These are phyloP conservation scores for Pseudoatta argentina DNA, from an alignment of 1,140 invertebrate genomes.

Conservation along the genomic window DNA sequence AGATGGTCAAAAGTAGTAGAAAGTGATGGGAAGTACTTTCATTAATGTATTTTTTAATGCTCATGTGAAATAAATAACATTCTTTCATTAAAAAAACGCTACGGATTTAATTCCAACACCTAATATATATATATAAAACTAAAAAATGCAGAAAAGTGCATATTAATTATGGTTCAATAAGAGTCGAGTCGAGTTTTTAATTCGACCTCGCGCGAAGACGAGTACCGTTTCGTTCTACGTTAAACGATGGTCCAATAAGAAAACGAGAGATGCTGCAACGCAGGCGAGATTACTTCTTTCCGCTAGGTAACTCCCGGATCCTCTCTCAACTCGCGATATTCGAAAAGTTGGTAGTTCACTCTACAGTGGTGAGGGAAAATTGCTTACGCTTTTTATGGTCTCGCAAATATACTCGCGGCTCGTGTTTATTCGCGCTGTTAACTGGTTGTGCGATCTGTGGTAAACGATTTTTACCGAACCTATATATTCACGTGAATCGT, in stretches of 20 bases:
- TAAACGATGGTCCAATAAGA: constrained; percentile 67
- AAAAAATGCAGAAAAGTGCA: neutral
- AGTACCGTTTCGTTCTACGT: constrained; percentile 39
- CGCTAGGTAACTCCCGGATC: constrained; percentile 36
- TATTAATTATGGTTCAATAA: constrained; percentile 17
- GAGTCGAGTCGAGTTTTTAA: constrained; percentile 57
- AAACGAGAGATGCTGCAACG: constrained; percentile 54
- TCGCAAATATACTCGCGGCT: constrained; percentile 62
- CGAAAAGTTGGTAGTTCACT: constrained; percentile 72
- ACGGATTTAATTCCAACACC: too few relatives aligned
- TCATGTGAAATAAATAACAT: too few relatives aligned
- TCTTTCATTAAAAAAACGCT: too few relatives aligned
- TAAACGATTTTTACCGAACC: constrained; percentile 70
- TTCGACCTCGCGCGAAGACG: constrained; percentile 43
- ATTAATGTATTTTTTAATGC: too few relatives aligned
- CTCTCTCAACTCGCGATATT: constrained; percentile 64
- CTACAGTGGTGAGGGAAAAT: constrained; percentile 61
- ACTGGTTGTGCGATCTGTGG: constrained; percentile 39
- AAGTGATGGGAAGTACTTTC: too few relatives aligned
- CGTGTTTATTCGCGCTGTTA: constrained; percentile 66
- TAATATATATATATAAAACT: neutral
- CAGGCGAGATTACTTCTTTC: constrained; percentile 69
- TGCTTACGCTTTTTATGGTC: constrained; percentile 69
- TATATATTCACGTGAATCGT: neutral
- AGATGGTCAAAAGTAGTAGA: too few relatives aligned